Evolutionary conservation across 2,797 vertebrate species (phyloP), one percentile per base, ranked within the genome.

Genomic region (Lepidocolaptes lacrymiger): DNA sequence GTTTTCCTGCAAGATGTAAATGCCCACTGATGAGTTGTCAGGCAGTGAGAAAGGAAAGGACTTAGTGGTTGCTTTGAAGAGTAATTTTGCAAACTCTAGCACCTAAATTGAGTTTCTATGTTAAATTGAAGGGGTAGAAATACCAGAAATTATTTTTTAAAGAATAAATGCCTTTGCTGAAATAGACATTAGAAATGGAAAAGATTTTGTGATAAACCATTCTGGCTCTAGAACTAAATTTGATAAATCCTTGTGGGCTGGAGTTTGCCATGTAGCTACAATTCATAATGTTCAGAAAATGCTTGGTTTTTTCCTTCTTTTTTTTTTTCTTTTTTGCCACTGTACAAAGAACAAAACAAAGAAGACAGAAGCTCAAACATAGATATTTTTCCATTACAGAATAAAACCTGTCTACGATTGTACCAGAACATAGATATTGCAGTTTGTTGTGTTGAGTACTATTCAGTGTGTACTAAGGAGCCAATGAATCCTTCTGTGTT

Each of bases 321-420:
- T 26, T 20, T n/a, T 36, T 68, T 39, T 51, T 30, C 16, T 44
- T 17, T 59, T 41, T 32, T 10, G 39, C 0, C 13, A 14, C 9
- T n/a, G 6, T 64, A 11, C 16, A 49, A 15, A 37, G 62, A 84
- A 27, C 15, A 32, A 93, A 58, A 74, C 34, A 93, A 66, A 77
- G n/a, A 27, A n/a, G 36, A 41, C 18, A 55, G 28, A 92, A 85
- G 10, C 8, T 78, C 26, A 72, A 56, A 39, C 15, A 55, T 55
- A 4, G 4, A 5, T 92, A 46, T 44, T 55, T 68, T 92, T 83
- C 37, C 23, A 11, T 84, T 56, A 34, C 5, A 72, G 59, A 73
- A 39, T 43, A 37, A 81, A 64, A 26, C 0, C 0, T 52, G 59
- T 39, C n/a, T 49, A 0, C n/a, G 5, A 15, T 56, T 72, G 28